Evolutionary conservation across 2,797 vertebrate species (phyloP).

Genomic region (Xenops minutus): DNA sequence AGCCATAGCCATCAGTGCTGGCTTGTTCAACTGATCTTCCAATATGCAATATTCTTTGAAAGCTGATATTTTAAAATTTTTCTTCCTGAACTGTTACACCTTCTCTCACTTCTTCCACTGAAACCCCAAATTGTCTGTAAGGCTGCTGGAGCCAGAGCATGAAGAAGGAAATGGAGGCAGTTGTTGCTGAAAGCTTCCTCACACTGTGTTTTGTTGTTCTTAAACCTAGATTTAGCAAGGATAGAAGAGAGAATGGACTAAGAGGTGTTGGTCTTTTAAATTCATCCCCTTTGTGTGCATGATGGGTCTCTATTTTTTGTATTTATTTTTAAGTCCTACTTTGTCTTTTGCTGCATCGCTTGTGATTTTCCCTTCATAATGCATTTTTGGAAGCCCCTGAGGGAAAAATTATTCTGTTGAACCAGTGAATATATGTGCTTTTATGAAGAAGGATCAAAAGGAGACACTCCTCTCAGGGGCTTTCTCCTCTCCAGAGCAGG

Average conservation of each 20-base stretch:
- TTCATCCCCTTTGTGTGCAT: neutral
- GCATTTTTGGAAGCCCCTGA: neutral
- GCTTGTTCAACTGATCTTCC: neutral
- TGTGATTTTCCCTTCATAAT: neutral
- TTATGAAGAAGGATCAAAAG: neutral
- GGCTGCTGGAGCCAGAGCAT: neutral
- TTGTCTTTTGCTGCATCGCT: neutral
- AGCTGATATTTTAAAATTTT: accelerated
- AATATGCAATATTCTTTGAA: neutral
- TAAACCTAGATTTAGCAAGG: neutral
- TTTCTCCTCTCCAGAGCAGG: neutral
- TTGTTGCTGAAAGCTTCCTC: neutral
- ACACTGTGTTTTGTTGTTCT: accelerated
- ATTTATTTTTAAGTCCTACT: neutral
- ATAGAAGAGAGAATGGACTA: neutral
- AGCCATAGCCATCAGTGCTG: neutral
- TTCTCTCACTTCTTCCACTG: neutral
- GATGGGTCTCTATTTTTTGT: neutral
- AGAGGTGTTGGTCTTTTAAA: neutral
- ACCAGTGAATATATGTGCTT: neutral
- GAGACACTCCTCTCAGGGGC: neutral
- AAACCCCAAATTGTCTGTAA: neutral
- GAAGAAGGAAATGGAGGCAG: neutral
- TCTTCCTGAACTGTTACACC: neutral
- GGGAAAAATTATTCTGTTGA: neutral